Evolutionary conservation across 1,140 invertebrate species (phyloP), one percentile per base, ranked within the genome.

Genomic region (Brachionus plicatilis): DNA sequence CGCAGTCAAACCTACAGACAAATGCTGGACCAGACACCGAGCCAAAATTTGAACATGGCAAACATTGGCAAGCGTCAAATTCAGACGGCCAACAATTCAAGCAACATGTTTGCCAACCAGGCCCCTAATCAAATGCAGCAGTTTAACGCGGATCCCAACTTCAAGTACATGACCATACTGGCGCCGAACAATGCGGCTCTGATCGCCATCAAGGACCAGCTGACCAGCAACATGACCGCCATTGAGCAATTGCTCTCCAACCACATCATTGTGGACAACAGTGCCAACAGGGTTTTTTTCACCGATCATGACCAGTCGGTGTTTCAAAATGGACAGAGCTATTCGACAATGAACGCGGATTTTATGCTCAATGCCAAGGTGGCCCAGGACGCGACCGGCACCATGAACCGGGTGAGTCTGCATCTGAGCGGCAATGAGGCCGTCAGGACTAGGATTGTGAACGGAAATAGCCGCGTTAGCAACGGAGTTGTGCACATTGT

Each of bases 401-500:
- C 20, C 9, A 37, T 27, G 5, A 82, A 68, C 27, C 9, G 14
- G 41, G 53, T 82, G 1, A 82, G 11, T 41, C 17, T 82, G n/a
- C 33, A 45, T 41, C 45, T 82, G 37, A 20, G 8, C 7, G 29
- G 24, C 8, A 82, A 82, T 47, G 50, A 24, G 9, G 20, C 79
- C 14, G 41, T 82, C 27, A 65, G 37, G 41, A 37, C 79, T 2
- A 82, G 17, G 14, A 82, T 82, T 14, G 33, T 65, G 4, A 82
- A 82, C 6, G 79, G 79, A 7, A 68, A 82, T 82, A 60, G 79
- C 33, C 17, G 79, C 8, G 79, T 82, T 5, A 82, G 53, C 41
- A 82, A 82, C 24, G 79, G 79, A 24, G 79, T 82, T 12, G 65
- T 82, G 20, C 79, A 82, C 43, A 65, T 82, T 20, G 79, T 82